These are phyloP conservation scores for Xestobium rufovillosum DNA, from an alignment of 2,888 invertebrate genomes.

Conservation along the genomic window DNA sequence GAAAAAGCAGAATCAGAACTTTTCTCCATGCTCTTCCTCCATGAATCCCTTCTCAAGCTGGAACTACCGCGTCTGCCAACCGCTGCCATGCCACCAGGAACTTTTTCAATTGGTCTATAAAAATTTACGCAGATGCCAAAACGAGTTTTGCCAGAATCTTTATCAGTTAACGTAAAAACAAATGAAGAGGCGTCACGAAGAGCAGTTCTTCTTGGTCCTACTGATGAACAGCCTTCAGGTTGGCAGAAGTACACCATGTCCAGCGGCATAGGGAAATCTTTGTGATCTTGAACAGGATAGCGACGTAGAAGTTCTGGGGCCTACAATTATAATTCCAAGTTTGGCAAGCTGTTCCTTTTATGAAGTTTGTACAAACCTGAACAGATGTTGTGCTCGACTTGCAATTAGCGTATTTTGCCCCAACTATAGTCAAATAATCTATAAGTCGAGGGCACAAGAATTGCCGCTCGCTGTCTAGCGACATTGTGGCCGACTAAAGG, in stretches of 20 bases:
- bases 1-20: constrained; percentile 90
- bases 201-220: constrained; percentile 78
- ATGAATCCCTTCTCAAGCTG: constrained; percentile 73
- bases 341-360: not conserved
- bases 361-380: constrained; percentile 53
- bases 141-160: constrained; percentile 90
- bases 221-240: constrained; percentile 94
- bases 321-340: constrained; percentile 42
- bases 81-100: constrained; percentile 33
- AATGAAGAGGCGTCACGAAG: constrained; percentile 90
- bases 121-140: constrained; percentile 99
- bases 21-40: constrained; percentile 87
- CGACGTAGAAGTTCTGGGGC: constrained; percentile 89
- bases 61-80: constrained; percentile 46
- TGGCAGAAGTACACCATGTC: constrained; percentile 99
- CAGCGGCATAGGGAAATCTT: constrained; percentile 93
- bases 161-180: constrained; percentile 96
- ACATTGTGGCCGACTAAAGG: constrained; percentile 32
- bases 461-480: constrained; percentile 64
- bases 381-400: constrained; percentile 66
- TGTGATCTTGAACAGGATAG: constrained; percentile 93
- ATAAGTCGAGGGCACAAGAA: constrained; percentile 79
- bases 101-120: constrained; percentile 81
- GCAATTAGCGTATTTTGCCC: constrained; percentile 66
- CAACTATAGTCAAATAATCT: constrained; percentile 97